Evolutionary conservation across 2,113 vertebrate species (phyloP).

Genomic region (Coracopsis vasa): DNA sequence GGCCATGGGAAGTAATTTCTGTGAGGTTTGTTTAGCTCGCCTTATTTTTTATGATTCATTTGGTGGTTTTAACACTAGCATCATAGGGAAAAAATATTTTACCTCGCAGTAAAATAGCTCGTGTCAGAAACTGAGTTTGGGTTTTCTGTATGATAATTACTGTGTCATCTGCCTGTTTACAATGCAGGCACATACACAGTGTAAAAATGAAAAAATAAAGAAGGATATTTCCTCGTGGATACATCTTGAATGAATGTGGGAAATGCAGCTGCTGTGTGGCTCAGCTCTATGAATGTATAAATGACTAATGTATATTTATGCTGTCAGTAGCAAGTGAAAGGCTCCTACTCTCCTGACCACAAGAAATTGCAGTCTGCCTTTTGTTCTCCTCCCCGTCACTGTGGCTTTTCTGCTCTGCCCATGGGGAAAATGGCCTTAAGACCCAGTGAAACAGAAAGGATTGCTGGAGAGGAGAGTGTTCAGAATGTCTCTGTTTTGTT

Average conservation of each 20-base stretch:
- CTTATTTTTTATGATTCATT: background rate
- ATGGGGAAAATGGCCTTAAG: background rate
- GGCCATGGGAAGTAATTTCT: background rate
- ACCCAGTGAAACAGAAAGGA: background rate
- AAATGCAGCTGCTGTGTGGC: background rate
- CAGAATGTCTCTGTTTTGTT: background rate
- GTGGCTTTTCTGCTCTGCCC: background rate
- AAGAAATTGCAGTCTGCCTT: background rate
- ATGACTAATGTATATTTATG: slow-evolving; percentile 24
- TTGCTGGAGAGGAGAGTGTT: background rate
- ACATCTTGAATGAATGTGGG: background rate
- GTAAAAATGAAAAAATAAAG: background rate
- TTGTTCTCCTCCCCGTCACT: background rate
- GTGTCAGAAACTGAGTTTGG: background rate
- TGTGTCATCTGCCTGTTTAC: background rate
- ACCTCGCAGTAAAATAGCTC: background rate
- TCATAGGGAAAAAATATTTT: background rate
- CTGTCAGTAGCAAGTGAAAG: slow-evolving; percentile 29
- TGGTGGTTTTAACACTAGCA: background rate
- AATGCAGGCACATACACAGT: background rate
- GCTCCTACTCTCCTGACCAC: background rate
- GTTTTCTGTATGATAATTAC: background rate
- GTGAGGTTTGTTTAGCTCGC: background rate
- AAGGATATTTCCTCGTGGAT: background rate
- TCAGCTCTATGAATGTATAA: background rate